Base-by-base conservation (phyloP, 1,140 invertebrate species). In the Halyomorpha halys region DNA sequence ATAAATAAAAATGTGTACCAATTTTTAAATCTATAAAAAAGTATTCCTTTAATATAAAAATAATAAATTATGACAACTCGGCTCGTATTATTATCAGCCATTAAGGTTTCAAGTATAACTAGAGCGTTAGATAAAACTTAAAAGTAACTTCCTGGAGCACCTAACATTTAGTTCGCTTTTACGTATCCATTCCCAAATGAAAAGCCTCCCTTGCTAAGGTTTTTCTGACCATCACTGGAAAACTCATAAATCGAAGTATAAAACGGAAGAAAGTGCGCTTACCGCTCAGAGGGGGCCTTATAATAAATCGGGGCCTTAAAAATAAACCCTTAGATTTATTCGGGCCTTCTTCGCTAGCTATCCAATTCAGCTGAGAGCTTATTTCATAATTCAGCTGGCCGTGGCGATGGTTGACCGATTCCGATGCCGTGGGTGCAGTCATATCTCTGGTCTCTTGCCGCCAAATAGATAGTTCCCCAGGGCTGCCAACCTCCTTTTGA, bases 301-400 rank as follows among this genome's bases (percentile, higher is more conserved):
- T 49, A 49, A 49, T 49, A 49, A 49, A 49, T 49, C 47, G 47
- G 47, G 21, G 21, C 47, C 47, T 49, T 49, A 49, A 49, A 49
- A 49, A 49, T 49, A 49, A 49, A 49, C 47, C 47, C n/a, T 18
- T 21, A 21, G 47, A 49, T 49, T 49, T 49, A 49, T 49, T 49
- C n/a, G 1, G n/a, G 47, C 3, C 47, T 21, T 13, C 47, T 19
- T 18, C 11, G n/a, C 11, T 5, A 21, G 6, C 34, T 19, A 21
- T 49, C 47, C 47, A 49, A 49, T 49, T 49, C n/a, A 49, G 6
- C 47, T 49, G 47, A 49, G 21, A 49, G 47, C 47, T 49, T 49
- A 49, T 49, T 49, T 49, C 47, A 49, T 49, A 49, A 49, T 49
- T 49, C 47, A 49, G 47, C n/a, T 8, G 47, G 47, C 47, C n/a